These are phyloP conservation scores for Cotesia typhae DNA, from an alignment of 1,140 invertebrate species.

Conservation along the genomic window DNA sequence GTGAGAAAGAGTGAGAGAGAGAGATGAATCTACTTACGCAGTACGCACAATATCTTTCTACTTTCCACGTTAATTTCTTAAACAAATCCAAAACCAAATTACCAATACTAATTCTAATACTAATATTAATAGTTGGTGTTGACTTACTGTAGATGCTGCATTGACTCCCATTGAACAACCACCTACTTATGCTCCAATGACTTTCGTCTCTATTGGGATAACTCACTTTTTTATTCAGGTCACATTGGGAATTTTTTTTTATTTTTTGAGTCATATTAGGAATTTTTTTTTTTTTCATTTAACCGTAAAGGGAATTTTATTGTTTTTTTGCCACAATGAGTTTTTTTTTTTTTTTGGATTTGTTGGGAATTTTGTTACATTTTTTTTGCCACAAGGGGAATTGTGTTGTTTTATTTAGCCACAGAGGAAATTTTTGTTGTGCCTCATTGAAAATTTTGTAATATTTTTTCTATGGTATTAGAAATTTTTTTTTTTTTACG, in stretches of 20 bases:
- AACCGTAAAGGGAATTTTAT: too few species aligned
- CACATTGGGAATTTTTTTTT: conserved; percentile 16
- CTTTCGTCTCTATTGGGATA: conserved; percentile 18
- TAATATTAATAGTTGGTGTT: background rate
- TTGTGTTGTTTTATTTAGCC: background rate
- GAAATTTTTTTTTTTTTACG: too few species aligned
- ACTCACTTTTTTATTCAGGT: conserved; percentile 38
- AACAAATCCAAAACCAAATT: conserved; percentile 54
- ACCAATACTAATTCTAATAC: conserved; percentile 1
- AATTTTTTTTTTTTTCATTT: too few species aligned
- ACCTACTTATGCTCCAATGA: conserved; percentile 24
- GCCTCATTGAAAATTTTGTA: too few species aligned
- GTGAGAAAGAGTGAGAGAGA: too few species aligned
- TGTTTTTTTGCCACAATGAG: too few species aligned
- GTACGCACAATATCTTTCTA: conserved; percentile 9
- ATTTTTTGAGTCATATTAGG: background rate
- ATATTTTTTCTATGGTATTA: too few species aligned
- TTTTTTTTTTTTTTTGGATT: too few species aligned
- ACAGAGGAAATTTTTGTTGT: too few species aligned
- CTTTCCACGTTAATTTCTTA: conserved; percentile 66
- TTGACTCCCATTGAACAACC: conserved; percentile 29
- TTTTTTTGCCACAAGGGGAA: background rate
- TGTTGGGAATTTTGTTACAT: background rate
- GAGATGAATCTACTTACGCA: too few species aligned
- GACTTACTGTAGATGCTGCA: background rate